Conservation (phyloP, 2,113 vertebrate species). For the Lasiurus borealis region DNA sequence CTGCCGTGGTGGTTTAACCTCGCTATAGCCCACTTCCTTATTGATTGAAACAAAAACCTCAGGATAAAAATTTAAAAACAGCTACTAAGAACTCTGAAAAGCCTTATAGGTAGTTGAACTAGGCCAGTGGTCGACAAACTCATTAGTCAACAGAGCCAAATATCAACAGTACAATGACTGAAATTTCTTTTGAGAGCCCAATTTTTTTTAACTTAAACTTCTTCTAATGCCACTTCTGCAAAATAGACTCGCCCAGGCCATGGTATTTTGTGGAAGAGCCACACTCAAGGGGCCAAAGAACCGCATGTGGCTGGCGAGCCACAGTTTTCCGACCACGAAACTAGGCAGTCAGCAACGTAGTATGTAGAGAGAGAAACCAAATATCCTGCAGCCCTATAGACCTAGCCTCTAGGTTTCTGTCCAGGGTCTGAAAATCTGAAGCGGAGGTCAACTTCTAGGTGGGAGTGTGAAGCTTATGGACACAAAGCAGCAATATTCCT, state of each 20-base stretch:
- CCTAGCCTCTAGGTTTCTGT: background rate
- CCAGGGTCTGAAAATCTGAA: background rate
- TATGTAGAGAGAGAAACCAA: background rate
- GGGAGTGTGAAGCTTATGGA: background rate
- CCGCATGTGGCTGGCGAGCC: too few relatives aligned
- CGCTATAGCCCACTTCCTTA: background rate
- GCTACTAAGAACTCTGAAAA: background rate
- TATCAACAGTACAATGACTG: too few relatives aligned
- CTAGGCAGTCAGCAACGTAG: background rate
- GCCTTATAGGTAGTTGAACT: background rate
- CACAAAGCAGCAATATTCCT: background rate
- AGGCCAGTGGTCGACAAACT: background rate
- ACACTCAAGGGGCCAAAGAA: too few relatives aligned
- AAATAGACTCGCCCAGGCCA: too few relatives aligned
- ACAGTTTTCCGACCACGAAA: too few relatives aligned
- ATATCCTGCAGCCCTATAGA: background rate
- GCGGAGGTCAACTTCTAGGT: background rate
- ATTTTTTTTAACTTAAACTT: too few relatives aligned
- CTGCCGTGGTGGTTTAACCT: background rate
- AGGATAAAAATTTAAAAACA: constrained; percentile 5
- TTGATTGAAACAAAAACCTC: background rate
- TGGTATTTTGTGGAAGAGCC: too few relatives aligned
- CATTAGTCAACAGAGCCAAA: too few relatives aligned
- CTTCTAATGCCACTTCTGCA: too few relatives aligned
- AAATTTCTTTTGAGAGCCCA: too few relatives aligned